A percentile compares a stretch with the other conserved stretches of the same genome.
Evolutionary conservation across 2,797 vertebrate genomes (phyloP).

Genomic region (Ispidina lecontei): DNA sequence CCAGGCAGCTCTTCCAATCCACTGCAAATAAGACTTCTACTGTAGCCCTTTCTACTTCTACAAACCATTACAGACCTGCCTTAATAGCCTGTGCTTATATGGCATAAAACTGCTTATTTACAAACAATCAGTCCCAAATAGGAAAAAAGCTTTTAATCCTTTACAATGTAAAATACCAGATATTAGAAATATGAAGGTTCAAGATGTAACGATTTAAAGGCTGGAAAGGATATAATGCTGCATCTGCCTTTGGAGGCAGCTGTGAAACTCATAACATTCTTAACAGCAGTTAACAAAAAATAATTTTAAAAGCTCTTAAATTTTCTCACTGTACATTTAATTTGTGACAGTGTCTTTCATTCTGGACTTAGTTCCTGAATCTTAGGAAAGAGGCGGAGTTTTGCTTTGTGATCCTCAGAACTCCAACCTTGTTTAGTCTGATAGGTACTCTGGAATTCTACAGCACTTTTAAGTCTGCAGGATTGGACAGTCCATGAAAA

Average conservation of each 20-base stretch:
- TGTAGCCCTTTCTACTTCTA: neutral
- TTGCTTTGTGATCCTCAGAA: neutral
- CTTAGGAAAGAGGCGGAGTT: neutral
- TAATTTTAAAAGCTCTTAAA: neutral
- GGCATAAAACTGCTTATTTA: neutral
- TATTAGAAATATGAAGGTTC: neutral
- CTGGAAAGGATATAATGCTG: neutral
- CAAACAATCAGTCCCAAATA: neutral
- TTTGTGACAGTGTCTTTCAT: neutral
- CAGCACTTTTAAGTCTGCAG: neutral
- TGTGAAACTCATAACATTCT: neutral
- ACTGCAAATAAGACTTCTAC: neutral
- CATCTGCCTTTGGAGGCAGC: neutral
- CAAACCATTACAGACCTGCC: neutral
- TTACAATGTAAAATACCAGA: neutral
- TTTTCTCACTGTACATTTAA: neutral
- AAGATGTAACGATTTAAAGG: neutral
- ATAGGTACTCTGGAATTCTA: neutral
- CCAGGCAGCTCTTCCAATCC: conserved; percentile 16
- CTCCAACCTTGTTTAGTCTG: neutral
- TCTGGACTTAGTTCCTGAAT: neutral
- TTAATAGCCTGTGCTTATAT: neutral
- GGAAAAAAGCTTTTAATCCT: neutral
- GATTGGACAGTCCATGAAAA: neutral
- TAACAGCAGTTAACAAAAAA: neutral